Base-by-base conservation (phyloP, 2,113 vertebrate genomes). In the Ophthalmolycus amberensis region DNA sequence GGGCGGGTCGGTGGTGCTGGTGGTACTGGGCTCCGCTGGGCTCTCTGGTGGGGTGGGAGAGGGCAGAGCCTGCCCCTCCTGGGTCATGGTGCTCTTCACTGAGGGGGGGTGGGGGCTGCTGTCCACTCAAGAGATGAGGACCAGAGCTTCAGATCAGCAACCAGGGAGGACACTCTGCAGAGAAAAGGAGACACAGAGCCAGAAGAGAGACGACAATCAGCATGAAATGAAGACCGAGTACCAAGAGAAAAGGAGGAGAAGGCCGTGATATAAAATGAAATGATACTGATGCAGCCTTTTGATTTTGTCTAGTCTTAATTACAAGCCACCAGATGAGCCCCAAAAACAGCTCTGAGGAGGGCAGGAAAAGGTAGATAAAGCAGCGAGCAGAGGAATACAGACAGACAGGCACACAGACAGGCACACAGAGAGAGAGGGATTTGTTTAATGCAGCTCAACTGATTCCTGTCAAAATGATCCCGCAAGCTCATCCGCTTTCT, bases 21-120 rank as follows among this genome's bases (percentile, higher is more conserved):
- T 40, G 52, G 76, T 20, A 12, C 62, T 73, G 56, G 84, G 48
- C 78, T 94, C 92, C 76, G n/a, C 77, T 60, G 71, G 83, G 83
- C 71, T 92, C 50, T 93, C 91, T 69, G 92, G 82, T 74, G 91
- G 83, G 88, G 91, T 83, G 85, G 89, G 88, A 85, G 90, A 89
- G 87, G 90, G 90, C 92, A 93, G 93, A 87, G 87, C 88, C 88
- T 94, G 94, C 92, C 94, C 94, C 93, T 95, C 95, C 94, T 95
- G 93, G 91, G 94, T 95, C 95, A 96, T 96, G 93, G 85, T 93
- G 93, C 68, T 88, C 84, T 84, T 86, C 83, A 78, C 89, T 81
- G 66, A 62, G 59, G 69, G 54, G 44, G 69, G 54, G 54, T 29
- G 34, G 34, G 34, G 34, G 72, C 14, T 48, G 72, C 37, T 4